phyloP scores from a whole-genome alignment of 2,113 vertebrate species.

The Seriola quinqueradiata region DNA sequence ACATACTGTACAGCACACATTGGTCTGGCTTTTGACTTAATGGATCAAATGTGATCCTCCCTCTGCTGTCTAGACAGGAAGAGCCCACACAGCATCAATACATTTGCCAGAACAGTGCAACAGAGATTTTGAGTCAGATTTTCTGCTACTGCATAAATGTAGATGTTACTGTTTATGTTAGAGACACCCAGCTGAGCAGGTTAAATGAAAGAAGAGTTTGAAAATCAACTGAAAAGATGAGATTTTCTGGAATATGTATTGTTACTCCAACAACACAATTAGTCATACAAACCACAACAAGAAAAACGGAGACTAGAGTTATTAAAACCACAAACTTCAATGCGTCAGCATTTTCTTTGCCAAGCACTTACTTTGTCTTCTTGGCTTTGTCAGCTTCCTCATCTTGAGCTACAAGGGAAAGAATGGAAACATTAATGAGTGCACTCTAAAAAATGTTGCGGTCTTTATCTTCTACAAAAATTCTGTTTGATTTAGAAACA shows the following conservation, averaged over 20 bases:
- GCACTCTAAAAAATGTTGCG: not conserved
- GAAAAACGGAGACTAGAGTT: not conserved
- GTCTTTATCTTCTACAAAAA: not conserved
- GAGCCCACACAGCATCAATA: constrained; percentile 28
- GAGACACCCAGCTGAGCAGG: not conserved
- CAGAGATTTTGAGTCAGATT: constrained; percentile 5
- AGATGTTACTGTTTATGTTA: not conserved
- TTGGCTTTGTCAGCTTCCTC: constrained; percentile 64
- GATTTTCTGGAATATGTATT: not conserved
- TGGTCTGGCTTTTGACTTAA: constrained; percentile 46
- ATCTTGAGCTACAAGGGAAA: constrained; percentile 56
- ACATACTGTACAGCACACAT: constrained; percentile 17
- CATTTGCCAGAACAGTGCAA: constrained; percentile 12
- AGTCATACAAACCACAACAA: constrained; percentile 4
- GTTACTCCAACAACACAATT: constrained; percentile 1
- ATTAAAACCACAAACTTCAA: not conserved
- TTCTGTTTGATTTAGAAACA: not conserved
- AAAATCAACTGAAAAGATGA: not conserved
- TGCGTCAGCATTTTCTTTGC: not conserved
- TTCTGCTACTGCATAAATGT: constrained; percentile 12
- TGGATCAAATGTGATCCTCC: constrained; percentile 38
- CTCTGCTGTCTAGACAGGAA: constrained; percentile 53
- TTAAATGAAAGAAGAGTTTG: not conserved
- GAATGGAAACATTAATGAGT: not conserved
- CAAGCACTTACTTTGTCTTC: constrained; percentile 78